Evolutionary conservation across 2,888 invertebrate genomes (phyloP), one percentile per base, ranked within the genome.

Genomic region (Ethmia dodecea): DNA sequence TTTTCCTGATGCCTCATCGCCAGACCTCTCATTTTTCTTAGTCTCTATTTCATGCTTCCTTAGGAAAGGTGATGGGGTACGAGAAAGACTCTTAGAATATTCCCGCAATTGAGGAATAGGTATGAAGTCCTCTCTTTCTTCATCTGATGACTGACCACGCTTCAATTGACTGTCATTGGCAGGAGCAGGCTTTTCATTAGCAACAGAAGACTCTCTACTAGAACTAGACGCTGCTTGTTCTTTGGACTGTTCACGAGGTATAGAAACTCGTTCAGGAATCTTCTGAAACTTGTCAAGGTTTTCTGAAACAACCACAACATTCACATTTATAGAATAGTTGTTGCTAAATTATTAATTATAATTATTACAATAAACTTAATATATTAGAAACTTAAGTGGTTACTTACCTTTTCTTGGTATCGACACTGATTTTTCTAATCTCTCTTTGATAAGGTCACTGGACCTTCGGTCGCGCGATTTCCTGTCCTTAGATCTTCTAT

Each of bases 41-140:
- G 54, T 66, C 40, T 80, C 89, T 30, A 89, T 87, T 65, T 90
- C 90, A 45, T 89, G 87, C 49, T 89, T 89, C 54, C 92, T 92
- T 42, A 94, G 90, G 73, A 95, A 94, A 27, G 95, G 94, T 10
- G 95, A 94, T 9, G 95, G 94, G 0, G 94, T 95, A 44, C 94
- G 89, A n/a, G 95, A 95, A 27, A 94, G 86, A 59, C 94, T 94
- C 65, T 89, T 89, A 13, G 92, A 92, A 66, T 90, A 92, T 62
- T 92, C 81, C 20, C 83, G 68, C 37, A 73, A 46, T 22, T 11
- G 6, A 5, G 84, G 78, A 33, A 86, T 63, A 1, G 70, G 50
- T 43, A 86, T 61, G 43, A 84, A 76, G 44, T 84, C 80, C 31
- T 75, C 75, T 35, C 57, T 77, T 13, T 79, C 80, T 36, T 87